Evolutionary conservation across 2,113 vertebrate genomes (phyloP).

Genomic region (Paralichthys olivaceus): DNA sequence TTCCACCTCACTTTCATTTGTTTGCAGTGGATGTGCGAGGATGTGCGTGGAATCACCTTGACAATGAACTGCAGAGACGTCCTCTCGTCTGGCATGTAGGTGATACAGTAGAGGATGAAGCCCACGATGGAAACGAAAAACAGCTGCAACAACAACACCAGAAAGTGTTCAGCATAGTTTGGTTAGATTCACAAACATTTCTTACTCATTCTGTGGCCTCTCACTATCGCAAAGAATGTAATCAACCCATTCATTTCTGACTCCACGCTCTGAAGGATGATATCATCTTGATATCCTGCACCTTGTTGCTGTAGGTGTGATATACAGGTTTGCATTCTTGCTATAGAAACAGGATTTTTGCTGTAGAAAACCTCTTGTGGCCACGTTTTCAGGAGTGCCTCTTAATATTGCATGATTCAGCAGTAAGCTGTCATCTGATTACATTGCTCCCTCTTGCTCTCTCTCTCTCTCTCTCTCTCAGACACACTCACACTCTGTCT

Average conservation of each 20-base stretch:
- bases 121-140: slow-evolving; percentile 90
- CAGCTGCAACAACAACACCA: slow-evolving; percentile 81
- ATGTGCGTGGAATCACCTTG: slow-evolving; percentile 84
- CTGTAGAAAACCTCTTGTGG: neutral
- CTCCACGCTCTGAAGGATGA: neutral
- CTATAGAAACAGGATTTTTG: neutral
- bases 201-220: slow-evolving; percentile 7
- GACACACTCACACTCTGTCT: slow-evolving; percentile 62
- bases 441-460: slow-evolving; percentile 47
- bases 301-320: neutral
- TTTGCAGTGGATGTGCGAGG: neutral
- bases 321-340: neutral
- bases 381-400: slow-evolving; percentile 33
- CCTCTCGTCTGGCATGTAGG: slow-evolving; percentile 90
- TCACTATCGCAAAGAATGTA: neutral
- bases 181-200: neutral
- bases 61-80: slow-evolving; percentile 88
- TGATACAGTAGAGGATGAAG: slow-evolving; percentile 90
- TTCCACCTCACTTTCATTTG: neutral
- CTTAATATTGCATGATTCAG: slow-evolving; percentile 74
- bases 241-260: neutral
- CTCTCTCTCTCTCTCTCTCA: slow-evolving; percentile 19
- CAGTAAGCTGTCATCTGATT: slow-evolving; percentile 77
- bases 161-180: slow-evolving; percentile 12
- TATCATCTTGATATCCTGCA: neutral